Evolutionary conservation across 2,113 vertebrate species (phyloP).

Genomic region (Spheniscus mendiculus): DNA sequence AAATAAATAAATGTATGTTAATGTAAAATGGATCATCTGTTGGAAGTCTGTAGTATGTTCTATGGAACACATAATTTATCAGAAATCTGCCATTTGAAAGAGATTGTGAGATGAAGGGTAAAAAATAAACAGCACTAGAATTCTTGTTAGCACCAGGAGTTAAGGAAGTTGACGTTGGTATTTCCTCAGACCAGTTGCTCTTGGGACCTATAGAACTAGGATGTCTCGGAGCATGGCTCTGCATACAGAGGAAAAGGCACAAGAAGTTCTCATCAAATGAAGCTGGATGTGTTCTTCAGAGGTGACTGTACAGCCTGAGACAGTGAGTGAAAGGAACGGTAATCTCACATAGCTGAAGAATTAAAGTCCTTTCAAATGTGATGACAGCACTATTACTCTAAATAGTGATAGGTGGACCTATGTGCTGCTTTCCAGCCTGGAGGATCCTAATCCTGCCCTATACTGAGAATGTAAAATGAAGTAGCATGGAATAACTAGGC

Average conservation of each 20-base stretch:
- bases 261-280: neutral
- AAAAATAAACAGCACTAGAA: neutral
- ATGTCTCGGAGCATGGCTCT: neutral
- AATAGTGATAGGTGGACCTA: neutral
- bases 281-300: neutral
- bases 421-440: neutral
- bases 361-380: neutral
- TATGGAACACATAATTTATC: neutral
- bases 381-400: neutral
- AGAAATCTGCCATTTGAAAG: neutral
- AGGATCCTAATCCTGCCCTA: neutral
- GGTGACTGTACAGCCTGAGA: neutral
- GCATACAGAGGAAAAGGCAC: neutral
- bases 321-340: constrained; percentile 21
- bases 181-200: neutral
- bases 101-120: neutral
- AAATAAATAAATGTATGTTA: neutral
- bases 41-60: neutral
- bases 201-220: neutral
- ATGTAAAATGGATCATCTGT: neutral
- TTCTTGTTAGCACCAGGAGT: neutral
- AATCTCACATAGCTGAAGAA: neutral
- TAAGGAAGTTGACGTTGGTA: neutral
- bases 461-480: neutral
- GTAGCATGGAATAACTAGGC: neutral